phyloP scores from a whole-genome alignment of 2,113 vertebrate genomes.

The Ammodramus savannarum region DNA sequence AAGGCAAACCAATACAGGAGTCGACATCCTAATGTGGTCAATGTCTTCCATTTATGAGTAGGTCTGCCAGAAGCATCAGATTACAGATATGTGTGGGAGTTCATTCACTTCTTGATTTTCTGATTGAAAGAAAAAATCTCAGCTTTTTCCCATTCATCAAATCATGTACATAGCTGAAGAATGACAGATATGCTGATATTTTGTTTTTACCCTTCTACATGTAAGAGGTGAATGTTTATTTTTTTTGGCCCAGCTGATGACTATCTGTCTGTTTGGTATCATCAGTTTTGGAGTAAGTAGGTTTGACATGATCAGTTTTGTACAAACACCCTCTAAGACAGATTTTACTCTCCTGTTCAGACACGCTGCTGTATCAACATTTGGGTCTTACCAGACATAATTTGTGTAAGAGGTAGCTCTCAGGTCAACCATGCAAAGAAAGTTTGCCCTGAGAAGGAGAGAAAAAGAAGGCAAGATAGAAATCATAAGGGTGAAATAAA shows the following conservation, averaged over 20 bases:
- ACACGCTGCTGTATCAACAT: rapidly evolving
- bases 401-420: neutral
- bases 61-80: neutral
- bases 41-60: neutral
- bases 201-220: neutral
- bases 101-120: neutral
- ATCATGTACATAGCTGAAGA: neutral
- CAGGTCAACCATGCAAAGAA: neutral
- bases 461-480: neutral
- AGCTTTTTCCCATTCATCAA: neutral
- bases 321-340: neutral
- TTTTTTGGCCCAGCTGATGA: neutral
- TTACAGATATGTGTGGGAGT: neutral
- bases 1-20: neutral
- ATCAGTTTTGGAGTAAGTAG: rapidly evolving
- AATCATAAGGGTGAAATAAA: neutral
- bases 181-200: neutral
- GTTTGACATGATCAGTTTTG: neutral
- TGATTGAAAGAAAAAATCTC: neutral
- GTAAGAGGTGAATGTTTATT: neutral
- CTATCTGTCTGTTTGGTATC: neutral
- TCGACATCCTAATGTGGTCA: neutral
- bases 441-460: neutral
- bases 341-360: neutral
- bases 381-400: neutral